Percentiles rank a stretch among this genome's conserved stretches.
Evolutionary conservation across 2,113 vertebrate genomes (phyloP).

Genomic region (Myrmophylax atrothorax): DNA sequence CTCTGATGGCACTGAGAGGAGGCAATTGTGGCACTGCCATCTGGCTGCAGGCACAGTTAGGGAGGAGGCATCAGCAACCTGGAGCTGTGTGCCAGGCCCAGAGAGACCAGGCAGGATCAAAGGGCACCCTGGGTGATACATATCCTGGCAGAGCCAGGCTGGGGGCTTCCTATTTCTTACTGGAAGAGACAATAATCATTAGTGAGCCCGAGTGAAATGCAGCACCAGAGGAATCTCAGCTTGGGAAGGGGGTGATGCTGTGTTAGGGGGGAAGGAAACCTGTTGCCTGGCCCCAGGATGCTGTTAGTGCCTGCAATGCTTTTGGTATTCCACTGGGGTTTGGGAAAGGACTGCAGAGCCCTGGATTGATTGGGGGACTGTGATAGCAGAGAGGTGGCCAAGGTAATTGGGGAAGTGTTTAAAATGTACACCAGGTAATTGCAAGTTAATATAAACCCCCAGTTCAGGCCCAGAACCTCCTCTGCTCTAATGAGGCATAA

Average conservation of each 20-base stretch:
- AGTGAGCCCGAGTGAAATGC: neutral
- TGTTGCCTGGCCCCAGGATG: neutral
- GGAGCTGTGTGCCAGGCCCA: conserved; percentile 46
- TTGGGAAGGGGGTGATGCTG: neutral
- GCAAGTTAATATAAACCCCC: neutral
- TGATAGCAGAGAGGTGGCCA: neutral
- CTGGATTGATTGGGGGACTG: fast-evolving
- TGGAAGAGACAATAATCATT: neutral
- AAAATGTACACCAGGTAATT: conserved; percentile 6
- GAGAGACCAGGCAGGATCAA: conserved; percentile 65
- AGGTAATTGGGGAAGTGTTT: conserved; percentile 31
- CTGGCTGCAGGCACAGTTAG: conserved; percentile 55
- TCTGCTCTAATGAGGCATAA: neutral
- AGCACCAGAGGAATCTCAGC: neutral
- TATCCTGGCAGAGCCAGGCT: neutral
- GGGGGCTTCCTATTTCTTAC: neutral
- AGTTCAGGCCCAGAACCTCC: neutral
- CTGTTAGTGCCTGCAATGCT: neutral
- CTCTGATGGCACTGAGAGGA: conserved; percentile 42
- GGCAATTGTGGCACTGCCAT: conserved; percentile 42
- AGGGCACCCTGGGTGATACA: conserved; percentile 59
- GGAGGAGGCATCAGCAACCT: conserved; percentile 48
- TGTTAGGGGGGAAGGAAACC: neutral
- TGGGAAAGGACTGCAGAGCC: neutral
- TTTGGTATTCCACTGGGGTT: neutral